Conservation (phyloP, 2,797 vertebrate genomes). For the Vireo griseus region DNA sequence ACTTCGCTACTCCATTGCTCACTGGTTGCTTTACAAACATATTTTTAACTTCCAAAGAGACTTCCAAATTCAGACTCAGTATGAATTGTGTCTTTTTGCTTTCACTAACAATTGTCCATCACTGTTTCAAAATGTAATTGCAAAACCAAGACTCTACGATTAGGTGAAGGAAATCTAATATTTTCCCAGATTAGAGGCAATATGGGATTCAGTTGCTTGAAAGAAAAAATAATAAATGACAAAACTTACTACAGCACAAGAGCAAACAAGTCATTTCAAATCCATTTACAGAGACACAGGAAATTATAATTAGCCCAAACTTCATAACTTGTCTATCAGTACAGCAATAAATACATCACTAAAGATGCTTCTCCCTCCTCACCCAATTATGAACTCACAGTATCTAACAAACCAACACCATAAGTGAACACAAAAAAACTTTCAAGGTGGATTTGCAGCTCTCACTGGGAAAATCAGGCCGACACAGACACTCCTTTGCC, state of each 20-base stretch:
- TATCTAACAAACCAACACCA: not conserved
- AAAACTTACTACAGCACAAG: not conserved
- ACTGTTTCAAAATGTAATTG: not conserved
- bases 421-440: not conserved
- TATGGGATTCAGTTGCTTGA: not conserved
- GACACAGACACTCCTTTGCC: not conserved
- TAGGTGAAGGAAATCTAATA: conserved; percentile 38
- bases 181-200: conserved; percentile 20
- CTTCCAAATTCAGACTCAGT: not conserved
- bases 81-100: not conserved
- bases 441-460: not conserved
- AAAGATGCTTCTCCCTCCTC: not conserved
- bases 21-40: not conserved
- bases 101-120: not conserved
- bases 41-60: not conserved
- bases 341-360: not conserved
- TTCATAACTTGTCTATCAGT: not conserved
- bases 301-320: conserved; percentile 6
- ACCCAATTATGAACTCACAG: not conserved
- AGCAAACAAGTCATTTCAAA: not conserved
- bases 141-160: not conserved
- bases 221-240: conserved; percentile 17
- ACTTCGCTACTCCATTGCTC: not conserved
- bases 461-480: not conserved
- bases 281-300: not conserved